These are phyloP conservation scores for Aldrovandia affinis DNA, from an alignment of 2,797 vertebrate genomes.

Conservation along the genomic window DNA sequence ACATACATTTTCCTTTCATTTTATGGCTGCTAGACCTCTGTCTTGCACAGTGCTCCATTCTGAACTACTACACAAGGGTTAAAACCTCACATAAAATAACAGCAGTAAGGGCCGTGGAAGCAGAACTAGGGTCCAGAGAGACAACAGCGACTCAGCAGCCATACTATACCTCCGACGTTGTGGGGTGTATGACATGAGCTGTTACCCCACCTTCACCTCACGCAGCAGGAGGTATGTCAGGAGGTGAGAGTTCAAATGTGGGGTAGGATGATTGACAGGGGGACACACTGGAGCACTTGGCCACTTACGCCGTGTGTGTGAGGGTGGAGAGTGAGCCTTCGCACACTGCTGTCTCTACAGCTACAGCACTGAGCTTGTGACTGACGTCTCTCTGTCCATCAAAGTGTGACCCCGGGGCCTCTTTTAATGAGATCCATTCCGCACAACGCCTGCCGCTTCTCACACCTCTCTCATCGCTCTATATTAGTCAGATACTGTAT, in stretches of 20 bases:
- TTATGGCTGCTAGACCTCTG: background rate
- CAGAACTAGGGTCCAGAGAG: background rate
- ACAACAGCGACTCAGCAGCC: background rate
- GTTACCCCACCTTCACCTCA: slow-evolving; percentile 1
- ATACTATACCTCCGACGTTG: background rate
- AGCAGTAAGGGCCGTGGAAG: background rate
- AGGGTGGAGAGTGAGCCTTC: slow-evolving; percentile 42
- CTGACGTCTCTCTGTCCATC: slow-evolving; percentile 75
- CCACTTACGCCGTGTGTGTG: slow-evolving; percentile 48
- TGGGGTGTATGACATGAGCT: background rate
- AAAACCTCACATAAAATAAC: background rate
- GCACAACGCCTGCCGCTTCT: slow-evolving; percentile 69
- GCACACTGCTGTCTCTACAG: slow-evolving; percentile 45
- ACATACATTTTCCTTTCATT: too few relatives aligned
- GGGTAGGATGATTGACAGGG: slow-evolving; percentile 45
- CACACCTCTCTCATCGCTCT: slow-evolving; percentile 64
- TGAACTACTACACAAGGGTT: background rate
- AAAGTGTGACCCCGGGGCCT: slow-evolving; percentile 76
- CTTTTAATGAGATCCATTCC: slow-evolving; percentile 80
- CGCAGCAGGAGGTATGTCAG: slow-evolving; percentile 26
- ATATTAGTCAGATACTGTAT: slow-evolving; percentile 55
- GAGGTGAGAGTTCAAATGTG: slow-evolving; percentile 51
- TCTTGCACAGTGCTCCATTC: background rate
- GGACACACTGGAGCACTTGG: slow-evolving; percentile 26
- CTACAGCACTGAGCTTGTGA: slow-evolving; percentile 72